These are phyloP conservation scores for Poeciliopsis presidionis DNA, from an alignment of 2,797 vertebrate genomes.

Conservation along the genomic window DNA sequence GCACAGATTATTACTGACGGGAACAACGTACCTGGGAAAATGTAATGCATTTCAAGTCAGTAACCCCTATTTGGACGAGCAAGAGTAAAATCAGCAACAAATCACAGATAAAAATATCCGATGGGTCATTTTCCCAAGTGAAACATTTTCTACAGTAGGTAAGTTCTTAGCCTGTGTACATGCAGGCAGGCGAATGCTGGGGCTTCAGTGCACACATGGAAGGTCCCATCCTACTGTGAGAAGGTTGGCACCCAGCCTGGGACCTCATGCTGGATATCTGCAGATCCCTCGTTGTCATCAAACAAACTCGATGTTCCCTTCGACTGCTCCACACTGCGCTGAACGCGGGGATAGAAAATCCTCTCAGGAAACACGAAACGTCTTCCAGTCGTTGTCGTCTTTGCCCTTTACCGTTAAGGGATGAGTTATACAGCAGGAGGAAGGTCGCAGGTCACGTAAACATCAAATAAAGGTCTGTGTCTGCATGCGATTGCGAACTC, in stretches of 20 bases:
- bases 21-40: neutral
- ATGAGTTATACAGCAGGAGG: neutral
- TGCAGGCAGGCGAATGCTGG: neutral
- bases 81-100: neutral
- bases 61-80: neutral
- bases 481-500: neutral
- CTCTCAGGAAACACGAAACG: neutral
- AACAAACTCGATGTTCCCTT: neutral
- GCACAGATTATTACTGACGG: neutral
- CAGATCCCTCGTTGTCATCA: neutral
- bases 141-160: neutral
- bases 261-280: neutral
- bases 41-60: neutral
- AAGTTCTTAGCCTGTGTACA: neutral
- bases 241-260: neutral
- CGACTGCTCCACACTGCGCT: neutral
- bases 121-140: neutral
- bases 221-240: neutral
- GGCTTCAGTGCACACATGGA: neutral
- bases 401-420: neutral
- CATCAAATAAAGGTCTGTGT: neutral
- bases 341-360: neutral
- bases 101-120: neutral
- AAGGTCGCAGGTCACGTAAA: neutral
- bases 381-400: neutral